These are phyloP conservation scores for Coelopa frigida DNA, from an alignment of 1,140 invertebrate genomes.

Conservation along the genomic window DNA sequence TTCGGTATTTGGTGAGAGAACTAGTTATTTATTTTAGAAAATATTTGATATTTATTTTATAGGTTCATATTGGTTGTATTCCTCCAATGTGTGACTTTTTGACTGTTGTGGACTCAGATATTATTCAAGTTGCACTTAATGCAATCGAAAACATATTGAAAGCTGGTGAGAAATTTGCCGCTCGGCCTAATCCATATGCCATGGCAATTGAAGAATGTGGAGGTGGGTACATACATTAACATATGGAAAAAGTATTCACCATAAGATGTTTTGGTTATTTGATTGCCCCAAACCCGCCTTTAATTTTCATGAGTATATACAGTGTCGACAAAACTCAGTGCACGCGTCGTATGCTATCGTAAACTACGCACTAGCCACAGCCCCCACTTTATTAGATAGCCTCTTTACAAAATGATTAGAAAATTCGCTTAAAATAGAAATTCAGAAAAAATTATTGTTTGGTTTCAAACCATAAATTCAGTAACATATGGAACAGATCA, in stretches of 20 bases:
- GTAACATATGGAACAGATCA: too few species aligned
- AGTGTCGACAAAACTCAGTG: too few species aligned
- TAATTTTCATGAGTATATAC: too few species aligned
- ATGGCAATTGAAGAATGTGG: slow-evolving; percentile 93
- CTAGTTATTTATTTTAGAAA: background rate
- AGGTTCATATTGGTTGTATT: slow-evolving; percentile 63
- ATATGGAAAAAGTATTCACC: background rate
- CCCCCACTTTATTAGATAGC: too few species aligned
- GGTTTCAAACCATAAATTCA: too few species aligned
- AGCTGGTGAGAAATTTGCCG: slow-evolving; percentile 74
- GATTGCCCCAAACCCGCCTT: too few species aligned
- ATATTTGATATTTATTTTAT: slow-evolving; percentile 27
- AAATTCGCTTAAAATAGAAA: too few species aligned
- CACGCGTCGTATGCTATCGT: too few species aligned
- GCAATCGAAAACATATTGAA: slow-evolving; percentile 94
- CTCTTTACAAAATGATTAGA: too few species aligned
- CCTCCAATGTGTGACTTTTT: slow-evolving; percentile 91
- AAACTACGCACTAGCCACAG: too few species aligned
- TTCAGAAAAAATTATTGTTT: too few species aligned
- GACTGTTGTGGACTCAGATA: slow-evolving; percentile 89
- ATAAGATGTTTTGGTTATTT: background rate
- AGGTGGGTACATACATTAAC: too few species aligned
- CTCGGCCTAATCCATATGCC: slow-evolving; percentile 81
- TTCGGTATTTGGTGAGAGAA: slow-evolving; percentile 54
- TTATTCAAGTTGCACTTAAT: slow-evolving; percentile 95